A percentile compares a stretch with the other conserved stretches of the same genome.
Conservation (phyloP, 2,113 vertebrate genomes). For the Macrotus californicus region DNA sequence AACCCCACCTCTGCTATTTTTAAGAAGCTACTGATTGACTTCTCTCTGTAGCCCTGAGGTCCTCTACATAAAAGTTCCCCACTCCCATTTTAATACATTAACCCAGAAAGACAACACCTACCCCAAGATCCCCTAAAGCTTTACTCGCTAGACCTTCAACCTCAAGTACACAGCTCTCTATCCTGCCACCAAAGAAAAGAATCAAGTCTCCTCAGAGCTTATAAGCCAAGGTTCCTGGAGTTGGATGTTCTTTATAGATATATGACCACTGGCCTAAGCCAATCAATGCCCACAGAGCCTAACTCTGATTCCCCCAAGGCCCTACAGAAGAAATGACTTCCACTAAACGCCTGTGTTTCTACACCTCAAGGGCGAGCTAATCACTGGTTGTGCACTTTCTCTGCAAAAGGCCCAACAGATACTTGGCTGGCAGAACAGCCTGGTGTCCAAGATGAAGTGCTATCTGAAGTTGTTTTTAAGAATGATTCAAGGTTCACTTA, state of each 20-base stretch:
- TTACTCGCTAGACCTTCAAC: neutral
- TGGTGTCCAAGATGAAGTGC: neutral
- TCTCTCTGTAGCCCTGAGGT: neutral
- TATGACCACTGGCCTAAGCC: neutral
- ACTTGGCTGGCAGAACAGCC: neutral
- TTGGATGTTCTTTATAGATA: neutral
- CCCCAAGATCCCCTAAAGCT: neutral
- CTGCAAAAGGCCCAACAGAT: neutral
- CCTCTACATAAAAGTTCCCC: neutral
- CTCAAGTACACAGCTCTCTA: neutral
- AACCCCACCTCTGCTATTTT: neutral
- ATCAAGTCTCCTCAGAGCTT: neutral
- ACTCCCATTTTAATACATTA: neutral
- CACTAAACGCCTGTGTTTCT: neutral
- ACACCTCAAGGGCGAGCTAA: neutral
- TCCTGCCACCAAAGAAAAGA: neutral
- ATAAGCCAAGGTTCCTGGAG: neutral
- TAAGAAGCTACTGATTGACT: neutral
- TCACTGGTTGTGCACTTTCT: neutral
- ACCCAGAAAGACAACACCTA: neutral
- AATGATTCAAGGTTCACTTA: conserved; percentile 81
- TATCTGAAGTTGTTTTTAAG: neutral
- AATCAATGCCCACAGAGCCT: neutral
- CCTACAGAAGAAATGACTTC: neutral
- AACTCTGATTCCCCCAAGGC: neutral